These are phyloP conservation scores for Cryptocephalus primarius DNA, from an alignment of 2,888 invertebrate species.

Conservation along the genomic window DNA sequence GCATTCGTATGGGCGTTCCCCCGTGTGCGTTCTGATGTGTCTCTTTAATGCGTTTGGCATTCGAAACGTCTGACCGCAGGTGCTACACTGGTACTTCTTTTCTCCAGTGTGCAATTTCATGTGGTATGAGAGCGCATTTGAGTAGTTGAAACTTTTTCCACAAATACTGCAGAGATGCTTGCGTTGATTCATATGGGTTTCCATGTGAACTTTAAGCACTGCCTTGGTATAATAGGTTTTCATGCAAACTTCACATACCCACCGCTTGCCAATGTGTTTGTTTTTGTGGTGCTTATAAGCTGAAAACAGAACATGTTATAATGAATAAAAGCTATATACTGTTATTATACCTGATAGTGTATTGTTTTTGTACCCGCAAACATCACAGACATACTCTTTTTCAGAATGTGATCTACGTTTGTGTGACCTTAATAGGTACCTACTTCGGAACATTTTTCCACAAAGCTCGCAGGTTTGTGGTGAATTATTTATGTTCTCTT, in stretches of 20 bases:
- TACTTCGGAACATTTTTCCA: conserved; percentile 3
- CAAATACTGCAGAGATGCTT: conserved; percentile 69
- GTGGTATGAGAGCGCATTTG: conserved; percentile 40
- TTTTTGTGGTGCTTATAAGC: conserved; percentile 18
- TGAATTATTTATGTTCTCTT: no score
- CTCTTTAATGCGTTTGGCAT: conserved; percentile 48
- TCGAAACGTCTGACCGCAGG: conserved; percentile 19
- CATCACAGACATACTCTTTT: conserved; percentile 13
- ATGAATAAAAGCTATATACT: neutral
- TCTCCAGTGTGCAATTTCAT: conserved; percentile 24
- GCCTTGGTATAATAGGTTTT: conserved; percentile 60
- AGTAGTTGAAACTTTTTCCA: conserved; percentile 74
- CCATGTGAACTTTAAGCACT: conserved; percentile 62
- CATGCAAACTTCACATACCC: conserved; percentile 51
- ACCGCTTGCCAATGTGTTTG: conserved; percentile 40
- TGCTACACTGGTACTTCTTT: conserved; percentile 21
- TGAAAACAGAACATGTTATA: conserved; percentile 5
- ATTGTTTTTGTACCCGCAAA: conserved; percentile 18
- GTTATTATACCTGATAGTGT: conserved; percentile 11
- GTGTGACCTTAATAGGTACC: conserved; percentile 11
- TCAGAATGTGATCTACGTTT: conserved; percentile 8
- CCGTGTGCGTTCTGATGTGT: conserved; percentile 70
- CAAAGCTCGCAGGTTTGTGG: no score
- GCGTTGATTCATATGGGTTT: conserved; percentile 66
- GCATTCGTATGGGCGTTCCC: conserved; percentile 68